phyloP scores from a whole-genome alignment of 2,888 invertebrate species.

The Apamea epomidion region DNA sequence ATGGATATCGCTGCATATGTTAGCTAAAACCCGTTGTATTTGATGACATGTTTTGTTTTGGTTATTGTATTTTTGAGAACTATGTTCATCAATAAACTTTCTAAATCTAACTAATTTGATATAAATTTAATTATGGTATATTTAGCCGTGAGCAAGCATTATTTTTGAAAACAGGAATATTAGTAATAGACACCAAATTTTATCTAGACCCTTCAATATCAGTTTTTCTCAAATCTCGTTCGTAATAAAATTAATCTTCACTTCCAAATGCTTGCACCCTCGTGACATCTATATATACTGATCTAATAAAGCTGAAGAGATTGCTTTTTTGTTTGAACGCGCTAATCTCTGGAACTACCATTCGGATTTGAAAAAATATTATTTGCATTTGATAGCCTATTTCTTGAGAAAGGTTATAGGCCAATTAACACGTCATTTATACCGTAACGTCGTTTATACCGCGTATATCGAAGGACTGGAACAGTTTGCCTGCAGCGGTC shows the following conservation, averaged over 20 bases:
- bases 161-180: background rate
- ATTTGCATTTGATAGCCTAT: too few relatives aligned
- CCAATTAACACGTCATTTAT: too few relatives aligned
- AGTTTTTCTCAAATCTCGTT: too few relatives aligned
- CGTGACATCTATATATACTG: background rate
- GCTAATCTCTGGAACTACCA: too few relatives aligned
- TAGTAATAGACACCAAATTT: background rate
- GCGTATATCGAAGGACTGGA: too few relatives aligned
- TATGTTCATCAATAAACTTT: background rate
- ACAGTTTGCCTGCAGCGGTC: too few relatives aligned
- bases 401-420: too few relatives aligned
- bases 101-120: too few relatives aligned
- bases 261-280: background rate
- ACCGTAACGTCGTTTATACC: too few relatives aligned
- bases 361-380: too few relatives aligned
- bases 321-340: background rate
- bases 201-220: background rate
- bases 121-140: too few relatives aligned
- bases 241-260: background rate
- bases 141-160: too few relatives aligned
- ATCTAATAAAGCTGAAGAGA: background rate
- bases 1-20: conserved; percentile 8
- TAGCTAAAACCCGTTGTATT: background rate
- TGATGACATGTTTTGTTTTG: background rate
- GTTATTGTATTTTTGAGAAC: background rate